Evolutionary conservation across 2,797 vertebrate species (phyloP), one percentile per base, ranked within the genome.

Genomic region (Enoplosus armatus): DNA sequence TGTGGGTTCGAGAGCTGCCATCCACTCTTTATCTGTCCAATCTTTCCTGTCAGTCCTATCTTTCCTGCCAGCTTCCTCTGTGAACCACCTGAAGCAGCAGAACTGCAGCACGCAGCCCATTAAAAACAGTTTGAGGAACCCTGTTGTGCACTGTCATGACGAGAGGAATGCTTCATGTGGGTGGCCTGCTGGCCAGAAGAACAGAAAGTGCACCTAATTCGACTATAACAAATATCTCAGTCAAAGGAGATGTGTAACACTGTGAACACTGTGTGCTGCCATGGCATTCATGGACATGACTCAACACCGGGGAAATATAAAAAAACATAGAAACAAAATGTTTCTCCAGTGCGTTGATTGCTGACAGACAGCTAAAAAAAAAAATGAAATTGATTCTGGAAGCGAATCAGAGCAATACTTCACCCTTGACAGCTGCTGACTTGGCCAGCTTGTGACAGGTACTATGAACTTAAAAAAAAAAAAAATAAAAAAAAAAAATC

Each of bases 261-360:
- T 39, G 74, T 54, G 84, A 85, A 89, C 87, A 74, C 26, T 20
- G 72, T 91, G 91, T 92, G 54, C 90, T 89, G 86, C 87, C 85
- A 88, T 77, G 85, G 86, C 78, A 87, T 91, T 90, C 82, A 89
- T 84, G 62, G 75, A 76, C 60, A 75, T 61, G 75, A 82, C 29
- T 91, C 83, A 89, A 84, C 72, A 75, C 24, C 48, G 45, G 10
- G 15, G 20, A 14, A 64, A 75, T 50, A 65, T 53, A 69, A 68
- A 66, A 68, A 74, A 70, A 73, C 51, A 79, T 8, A 66, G 31
- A 69, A 72, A 82, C n/a, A 70, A 73, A 80, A 55, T 71, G 69
- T 67, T 77, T 73, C 47, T 82, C 27, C 78, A 29, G 33, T 61
- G 58, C 7, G 22, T 50, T 75, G 62, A 90, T 63, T 83, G 71